Percentiles rank a stretch among this genome's conserved stretches.
phyloP scores from a whole-genome alignment of 2,113 vertebrate species.

The Thamnophis sirtalis region DNA sequence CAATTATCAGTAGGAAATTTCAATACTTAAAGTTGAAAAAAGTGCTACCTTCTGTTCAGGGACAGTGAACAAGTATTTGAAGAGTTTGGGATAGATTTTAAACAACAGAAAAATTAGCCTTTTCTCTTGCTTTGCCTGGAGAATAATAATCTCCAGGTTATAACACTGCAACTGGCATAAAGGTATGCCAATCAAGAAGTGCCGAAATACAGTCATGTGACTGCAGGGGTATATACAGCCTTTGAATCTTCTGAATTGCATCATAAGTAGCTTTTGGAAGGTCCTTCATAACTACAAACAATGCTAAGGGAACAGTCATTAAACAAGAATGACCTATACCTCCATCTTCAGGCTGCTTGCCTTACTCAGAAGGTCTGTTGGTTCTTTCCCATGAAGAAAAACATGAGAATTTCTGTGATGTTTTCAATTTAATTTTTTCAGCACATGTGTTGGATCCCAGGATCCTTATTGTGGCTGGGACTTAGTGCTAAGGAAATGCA shows the following conservation, averaged over 20 bases:
- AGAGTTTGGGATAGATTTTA: neutral
- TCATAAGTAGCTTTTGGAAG: neutral
- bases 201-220: neutral
- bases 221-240: neutral
- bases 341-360: neutral
- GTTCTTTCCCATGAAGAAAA: neutral
- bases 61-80: too few species aligned
- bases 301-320: neutral
- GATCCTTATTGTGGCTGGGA: constrained; percentile 98
- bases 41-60: neutral
- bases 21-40: neutral
- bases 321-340: neutral
- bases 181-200: neutral
- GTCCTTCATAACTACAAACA: neutral
- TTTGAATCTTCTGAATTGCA: neutral
- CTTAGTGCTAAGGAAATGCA: constrained; percentile 87
- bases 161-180: neutral
- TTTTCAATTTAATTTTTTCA: constrained; percentile 60
- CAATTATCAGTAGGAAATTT: neutral
- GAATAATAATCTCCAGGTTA: neutral
- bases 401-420: neutral
- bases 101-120: neutral
- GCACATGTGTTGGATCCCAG: constrained; percentile 87
- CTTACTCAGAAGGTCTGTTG: neutral
- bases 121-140: neutral